Evolutionary conservation across 2,113 vertebrate species (phyloP).

Genomic region (Peromyscus californicus): DNA sequence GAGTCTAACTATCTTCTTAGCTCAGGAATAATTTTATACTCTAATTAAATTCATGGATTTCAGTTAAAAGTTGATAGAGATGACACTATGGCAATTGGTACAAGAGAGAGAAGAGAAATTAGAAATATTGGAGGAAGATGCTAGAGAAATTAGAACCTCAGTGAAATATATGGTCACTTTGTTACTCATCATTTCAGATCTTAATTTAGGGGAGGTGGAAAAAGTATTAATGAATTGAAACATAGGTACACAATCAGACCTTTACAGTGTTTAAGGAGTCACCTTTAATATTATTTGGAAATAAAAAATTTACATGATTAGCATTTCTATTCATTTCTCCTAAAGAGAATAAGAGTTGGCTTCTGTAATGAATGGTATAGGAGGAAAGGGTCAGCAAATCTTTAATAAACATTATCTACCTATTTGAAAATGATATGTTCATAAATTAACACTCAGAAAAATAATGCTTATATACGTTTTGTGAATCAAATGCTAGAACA

Average conservation of each 20-base stretch:
- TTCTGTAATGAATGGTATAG: background rate
- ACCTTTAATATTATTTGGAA: background rate
- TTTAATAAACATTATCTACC: background rate
- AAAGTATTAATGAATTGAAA: background rate
- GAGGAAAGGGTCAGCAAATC: background rate
- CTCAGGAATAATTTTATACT: slow-evolving; percentile 35
- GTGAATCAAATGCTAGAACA: background rate
- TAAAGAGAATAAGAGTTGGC: background rate
- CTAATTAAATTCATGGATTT: slow-evolving; percentile 53
- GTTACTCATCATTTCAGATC: background rate
- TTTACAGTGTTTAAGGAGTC: background rate
- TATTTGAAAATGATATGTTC: background rate
- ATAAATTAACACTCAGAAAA: background rate
- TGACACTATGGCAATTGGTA: background rate
- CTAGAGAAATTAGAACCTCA: background rate
- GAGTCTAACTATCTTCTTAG: background rate
- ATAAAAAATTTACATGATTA: background rate
- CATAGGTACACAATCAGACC: background rate
- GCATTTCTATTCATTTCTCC: background rate
- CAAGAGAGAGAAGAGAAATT: background rate
- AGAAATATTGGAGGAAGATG: background rate
- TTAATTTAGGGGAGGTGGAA: background rate
- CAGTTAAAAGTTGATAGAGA: slow-evolving; percentile 27
- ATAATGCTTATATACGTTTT: background rate
- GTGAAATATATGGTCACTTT: background rate